Conservation (phyloP, 2,888 invertebrate species). For the Xestoiulus laeticollis region DNA sequence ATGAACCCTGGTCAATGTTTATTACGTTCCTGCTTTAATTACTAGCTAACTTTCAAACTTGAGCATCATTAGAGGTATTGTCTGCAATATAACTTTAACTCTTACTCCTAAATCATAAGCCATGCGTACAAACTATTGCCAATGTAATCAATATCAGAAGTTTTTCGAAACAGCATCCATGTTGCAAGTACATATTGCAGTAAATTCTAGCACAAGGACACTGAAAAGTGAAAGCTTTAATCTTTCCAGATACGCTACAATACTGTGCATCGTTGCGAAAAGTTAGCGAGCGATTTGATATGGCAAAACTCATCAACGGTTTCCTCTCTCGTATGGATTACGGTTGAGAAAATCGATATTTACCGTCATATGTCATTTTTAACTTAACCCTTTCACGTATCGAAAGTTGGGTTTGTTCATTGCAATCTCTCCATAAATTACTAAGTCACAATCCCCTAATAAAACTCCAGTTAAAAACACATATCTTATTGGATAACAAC, state of each 20-base stretch:
- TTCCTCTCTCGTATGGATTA: background rate
- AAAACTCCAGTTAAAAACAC: background rate
- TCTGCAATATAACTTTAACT: no score
- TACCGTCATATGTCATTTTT: background rate
- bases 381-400: background rate
- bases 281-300: background rate
- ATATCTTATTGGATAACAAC: background rate
- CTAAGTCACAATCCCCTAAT: background rate
- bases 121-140: background rate
- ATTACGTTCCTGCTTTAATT: no score
- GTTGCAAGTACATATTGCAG: background rate
- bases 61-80: no score
- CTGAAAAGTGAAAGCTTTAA: slow-evolving; percentile 17
- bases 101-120: background rate
- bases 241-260: background rate
- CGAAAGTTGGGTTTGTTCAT: background rate
- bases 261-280: background rate
- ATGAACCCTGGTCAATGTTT: no score
- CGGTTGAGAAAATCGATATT: slow-evolving; percentile 2
- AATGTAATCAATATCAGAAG: background rate
- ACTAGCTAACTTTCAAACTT: no score
- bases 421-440: background rate
- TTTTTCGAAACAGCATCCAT: background rate
- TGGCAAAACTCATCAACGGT: background rate
- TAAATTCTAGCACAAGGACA: background rate